These are phyloP conservation scores for Dendropsophus ebraccatus DNA, from an alignment of 2,113 vertebrate species.

Conservation along the genomic window DNA sequence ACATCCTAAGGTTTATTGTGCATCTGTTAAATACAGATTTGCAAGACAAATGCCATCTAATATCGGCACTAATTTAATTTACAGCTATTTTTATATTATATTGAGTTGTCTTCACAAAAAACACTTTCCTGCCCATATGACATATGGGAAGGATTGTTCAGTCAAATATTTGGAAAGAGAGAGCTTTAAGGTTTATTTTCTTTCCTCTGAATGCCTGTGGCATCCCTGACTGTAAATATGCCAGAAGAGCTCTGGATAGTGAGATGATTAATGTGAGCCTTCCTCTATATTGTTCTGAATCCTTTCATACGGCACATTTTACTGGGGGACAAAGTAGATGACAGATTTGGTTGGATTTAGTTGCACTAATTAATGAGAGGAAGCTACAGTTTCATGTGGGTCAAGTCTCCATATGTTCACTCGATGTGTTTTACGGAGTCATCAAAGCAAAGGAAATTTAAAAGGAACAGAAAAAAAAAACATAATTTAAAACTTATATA, in stretches of 20 bases:
- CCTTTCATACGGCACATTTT: neutral
- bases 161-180: neutral
- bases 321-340: neutral
- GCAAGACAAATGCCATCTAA: no score
- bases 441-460: neutral
- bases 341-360: neutral
- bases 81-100: neutral
- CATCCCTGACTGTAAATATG: neutral
- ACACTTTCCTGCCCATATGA: neutral
- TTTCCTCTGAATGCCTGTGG: neutral
- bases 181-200: neutral
- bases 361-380: constrained; percentile 7
- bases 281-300: constrained; percentile 3
- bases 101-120: neutral
- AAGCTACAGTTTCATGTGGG: constrained; percentile 8
- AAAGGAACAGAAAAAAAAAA: neutral
- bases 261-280: neutral
- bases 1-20: no score
- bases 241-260: neutral
- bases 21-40: no score
- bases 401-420: neutral
- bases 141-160: neutral
- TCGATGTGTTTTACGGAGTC: neutral
- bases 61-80: no score
- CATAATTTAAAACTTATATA: neutral